These are phyloP conservation scores for Sceloporus undulatus DNA, from an alignment of 2,113 vertebrate genomes.

Conservation along the genomic window DNA sequence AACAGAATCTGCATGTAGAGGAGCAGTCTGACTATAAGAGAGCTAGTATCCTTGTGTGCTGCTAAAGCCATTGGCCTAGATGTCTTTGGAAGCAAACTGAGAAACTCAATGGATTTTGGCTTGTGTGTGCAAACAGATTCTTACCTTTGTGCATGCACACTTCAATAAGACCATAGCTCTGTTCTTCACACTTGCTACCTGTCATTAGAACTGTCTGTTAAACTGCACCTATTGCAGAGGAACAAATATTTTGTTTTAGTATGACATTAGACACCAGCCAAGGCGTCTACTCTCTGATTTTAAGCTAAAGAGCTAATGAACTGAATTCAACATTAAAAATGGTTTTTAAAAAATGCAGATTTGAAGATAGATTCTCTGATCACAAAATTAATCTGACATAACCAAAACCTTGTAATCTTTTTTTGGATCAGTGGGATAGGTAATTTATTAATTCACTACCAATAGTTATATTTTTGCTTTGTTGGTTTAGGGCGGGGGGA, in stretches of 20 bases:
- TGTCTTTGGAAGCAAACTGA: not conserved
- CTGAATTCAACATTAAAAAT: slow-evolving; percentile 80
- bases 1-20: not conserved
- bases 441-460: slow-evolving; percentile 89
- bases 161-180: not conserved
- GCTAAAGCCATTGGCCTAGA: not conserved
- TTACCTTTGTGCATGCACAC: not conserved
- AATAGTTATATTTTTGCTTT: slow-evolving; percentile 75
- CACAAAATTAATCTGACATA: slow-evolving; percentile 86
- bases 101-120: no score
- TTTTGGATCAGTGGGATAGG: slow-evolving; percentile 89
- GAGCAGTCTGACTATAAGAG: not conserved
- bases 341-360: slow-evolving; percentile 77
- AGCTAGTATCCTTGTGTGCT: not conserved
- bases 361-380: slow-evolving; percentile 78
- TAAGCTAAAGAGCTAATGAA: slow-evolving; percentile 82
- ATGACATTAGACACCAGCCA: slow-evolving; percentile 70
- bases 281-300: slow-evolving; percentile 76
- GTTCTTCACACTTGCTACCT: not conserved
- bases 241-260: slow-evolving; percentile 77
- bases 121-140: not conserved
- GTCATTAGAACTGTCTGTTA: not conserved
- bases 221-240: slow-evolving; percentile 67
- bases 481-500: slow-evolving; percentile 14
- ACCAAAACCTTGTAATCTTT: slow-evolving; percentile 87